A percentile compares a stretch with the other conserved stretches of the same genome.
These are phyloP conservation scores for Bombus confusus DNA, from an alignment of 1,140 invertebrate species.

Conservation along the genomic window DNA sequence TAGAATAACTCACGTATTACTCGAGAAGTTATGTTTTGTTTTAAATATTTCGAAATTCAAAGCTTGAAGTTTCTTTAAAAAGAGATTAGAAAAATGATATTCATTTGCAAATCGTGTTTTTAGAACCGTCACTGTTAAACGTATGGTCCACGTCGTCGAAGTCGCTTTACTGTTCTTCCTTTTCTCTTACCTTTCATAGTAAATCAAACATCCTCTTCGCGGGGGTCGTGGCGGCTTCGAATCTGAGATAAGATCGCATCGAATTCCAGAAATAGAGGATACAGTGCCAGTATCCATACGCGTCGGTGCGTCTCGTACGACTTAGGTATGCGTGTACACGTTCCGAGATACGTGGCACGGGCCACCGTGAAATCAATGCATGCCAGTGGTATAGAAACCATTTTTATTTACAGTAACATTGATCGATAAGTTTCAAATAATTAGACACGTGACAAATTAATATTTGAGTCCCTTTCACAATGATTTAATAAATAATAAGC, in stretches of 20 bases:
- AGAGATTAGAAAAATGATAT: background rate
- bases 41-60: background rate
- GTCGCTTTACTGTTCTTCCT: conserved; percentile 20
- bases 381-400: conserved; percentile 38
- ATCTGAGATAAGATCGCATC: conserved; percentile 70
- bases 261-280: conserved; percentile 70
- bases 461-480: too few species aligned
- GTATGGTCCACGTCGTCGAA: conserved; percentile 16
- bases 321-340: conserved; percentile 41
- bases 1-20: background rate
- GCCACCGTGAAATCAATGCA: conserved; percentile 50
- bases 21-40: background rate
- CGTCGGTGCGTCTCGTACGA: conserved; percentile 21
- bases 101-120: conserved; percentile 29
- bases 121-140: background rate
- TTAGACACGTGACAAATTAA: too few species aligned
- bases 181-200: conserved; percentile 44
- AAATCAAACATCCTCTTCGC: conserved; percentile 75
- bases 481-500: too few species aligned
- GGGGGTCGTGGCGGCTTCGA: conserved; percentile 61
- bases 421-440: too few species aligned
- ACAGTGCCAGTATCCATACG: conserved; percentile 57
- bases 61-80: background rate
- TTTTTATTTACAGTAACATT: background rate
- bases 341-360: conserved; percentile 51